Evolutionary conservation across 2,797 vertebrate species (phyloP).

Genomic region (Helostoma temminkii): DNA sequence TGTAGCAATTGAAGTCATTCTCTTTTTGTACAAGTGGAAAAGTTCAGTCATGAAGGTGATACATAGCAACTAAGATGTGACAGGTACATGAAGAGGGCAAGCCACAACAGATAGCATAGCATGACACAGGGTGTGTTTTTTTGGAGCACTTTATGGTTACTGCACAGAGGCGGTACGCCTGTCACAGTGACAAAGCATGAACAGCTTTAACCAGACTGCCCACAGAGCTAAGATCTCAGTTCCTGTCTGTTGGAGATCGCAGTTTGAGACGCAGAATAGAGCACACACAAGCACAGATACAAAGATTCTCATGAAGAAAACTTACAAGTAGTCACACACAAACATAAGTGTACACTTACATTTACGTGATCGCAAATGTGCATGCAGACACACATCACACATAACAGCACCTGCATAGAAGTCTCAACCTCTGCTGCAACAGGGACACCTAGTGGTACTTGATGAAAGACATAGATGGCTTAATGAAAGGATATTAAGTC

Average conservation of each 20-base stretch:
- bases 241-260: slow-evolving; percentile 75
- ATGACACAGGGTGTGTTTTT: slow-evolving; percentile 50
- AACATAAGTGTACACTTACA: not conserved
- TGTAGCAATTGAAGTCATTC: not conserved
- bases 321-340: slow-evolving; percentile 2
- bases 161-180: slow-evolving; percentile 35
- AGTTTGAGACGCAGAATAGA: slow-evolving; percentile 38
- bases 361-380: slow-evolving; percentile 9
- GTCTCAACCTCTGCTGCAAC: slow-evolving; percentile 67
- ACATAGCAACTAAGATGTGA: slow-evolving; percentile 26
- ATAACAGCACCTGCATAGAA: slow-evolving; percentile 1
- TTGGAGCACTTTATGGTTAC: slow-evolving; percentile 31
- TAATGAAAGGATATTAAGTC: slow-evolving; percentile 4
- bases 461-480: not conserved
- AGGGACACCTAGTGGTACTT: slow-evolving; percentile 74
- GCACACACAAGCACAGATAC: slow-evolving; percentile 19
- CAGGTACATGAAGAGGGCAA: slow-evolving; percentile 47
- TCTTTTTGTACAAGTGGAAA: slow-evolving; percentile 28
- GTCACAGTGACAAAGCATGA: slow-evolving; percentile 72
- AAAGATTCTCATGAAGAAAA: slow-evolving; percentile 25
- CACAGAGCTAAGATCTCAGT: slow-evolving; percentile 67
- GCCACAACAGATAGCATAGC: slow-evolving; percentile 48
- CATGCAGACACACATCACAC: not conserved
- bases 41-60: slow-evolving; percentile 26
- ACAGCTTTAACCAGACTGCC: slow-evolving; percentile 63